Conservation (phyloP, 2,113 vertebrate genomes). For the Sprattus sprattus region DNA sequence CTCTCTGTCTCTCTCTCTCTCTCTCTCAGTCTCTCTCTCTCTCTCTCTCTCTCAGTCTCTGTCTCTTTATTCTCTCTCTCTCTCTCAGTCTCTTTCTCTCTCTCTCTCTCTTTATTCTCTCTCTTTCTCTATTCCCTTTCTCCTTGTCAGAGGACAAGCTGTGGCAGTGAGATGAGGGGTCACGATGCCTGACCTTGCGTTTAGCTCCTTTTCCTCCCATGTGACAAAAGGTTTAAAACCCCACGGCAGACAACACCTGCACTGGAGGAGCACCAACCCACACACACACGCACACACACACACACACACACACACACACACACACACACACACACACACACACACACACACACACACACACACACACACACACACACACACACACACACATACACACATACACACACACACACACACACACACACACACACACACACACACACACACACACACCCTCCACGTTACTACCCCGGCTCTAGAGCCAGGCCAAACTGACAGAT, state of each 20-base stretch:
- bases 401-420: background rate
- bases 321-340: background rate
- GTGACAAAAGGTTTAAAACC: constrained; percentile 47
- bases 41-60: background rate
- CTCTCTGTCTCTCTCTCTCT: too few species aligned
- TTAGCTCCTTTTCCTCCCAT: constrained; percentile 42
- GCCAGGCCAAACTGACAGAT: constrained; percentile 58
- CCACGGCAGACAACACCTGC: constrained; percentile 59
- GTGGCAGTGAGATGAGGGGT: constrained; percentile 49
- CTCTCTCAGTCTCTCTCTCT: background rate
- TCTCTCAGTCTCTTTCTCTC: constrained; percentile 22
- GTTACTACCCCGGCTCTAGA: constrained; percentile 19
- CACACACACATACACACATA: constrained; percentile 15
- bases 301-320: background rate
- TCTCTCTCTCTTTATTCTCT: background rate
- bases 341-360: background rate
- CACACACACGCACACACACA: background rate
- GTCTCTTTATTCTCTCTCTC: background rate
- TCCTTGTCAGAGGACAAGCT: constrained; percentile 45
- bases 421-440: background rate
- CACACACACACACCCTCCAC: background rate
- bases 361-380: background rate
- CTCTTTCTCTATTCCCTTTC: constrained; percentile 24
- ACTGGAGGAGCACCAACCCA: constrained; percentile 26
- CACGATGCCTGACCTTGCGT: constrained; percentile 46